These are phyloP conservation scores for Coptotermes formosanus DNA, from an alignment of 1,140 invertebrate genomes.

Conservation along the genomic window DNA sequence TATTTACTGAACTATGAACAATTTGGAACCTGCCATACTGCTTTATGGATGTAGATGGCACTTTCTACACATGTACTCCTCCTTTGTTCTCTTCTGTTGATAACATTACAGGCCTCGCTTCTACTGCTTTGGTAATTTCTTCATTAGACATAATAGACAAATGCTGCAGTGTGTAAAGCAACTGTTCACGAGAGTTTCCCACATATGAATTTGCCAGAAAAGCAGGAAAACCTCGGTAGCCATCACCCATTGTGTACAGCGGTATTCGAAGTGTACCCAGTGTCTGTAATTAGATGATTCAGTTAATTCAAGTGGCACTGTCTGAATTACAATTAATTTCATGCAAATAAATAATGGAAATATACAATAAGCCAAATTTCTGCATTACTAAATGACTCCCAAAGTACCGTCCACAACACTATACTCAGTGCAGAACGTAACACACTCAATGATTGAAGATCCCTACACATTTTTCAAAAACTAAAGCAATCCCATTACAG, in stretches of 20 bases:
- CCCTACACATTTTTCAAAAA: background rate
- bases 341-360: too few species aligned
- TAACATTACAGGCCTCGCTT: background rate
- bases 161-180: conserved; percentile 42
- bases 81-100: background rate
- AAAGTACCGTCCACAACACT: background rate
- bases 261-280: conserved; percentile 53
- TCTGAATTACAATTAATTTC: too few species aligned
- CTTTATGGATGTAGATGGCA: background rate
- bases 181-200: conserved; percentile 50
- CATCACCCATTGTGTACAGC: conserved; percentile 55
- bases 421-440: background rate
- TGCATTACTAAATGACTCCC: too few species aligned
- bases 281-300: conserved; percentile 39
- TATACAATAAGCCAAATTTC: too few species aligned
- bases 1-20: too few species aligned
- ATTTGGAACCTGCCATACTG: background rate
- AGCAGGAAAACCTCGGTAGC: conserved; percentile 52
- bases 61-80: background rate
- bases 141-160: conserved; percentile 39
- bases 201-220: conserved; percentile 55
- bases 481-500: too few species aligned
- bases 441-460: too few species aligned
- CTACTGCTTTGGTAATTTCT: conserved; percentile 38
- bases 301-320: too few species aligned